phyloP scores from a whole-genome alignment of 2,113 vertebrate genomes.

The Ptilorrhoa leucosticta region DNA sequence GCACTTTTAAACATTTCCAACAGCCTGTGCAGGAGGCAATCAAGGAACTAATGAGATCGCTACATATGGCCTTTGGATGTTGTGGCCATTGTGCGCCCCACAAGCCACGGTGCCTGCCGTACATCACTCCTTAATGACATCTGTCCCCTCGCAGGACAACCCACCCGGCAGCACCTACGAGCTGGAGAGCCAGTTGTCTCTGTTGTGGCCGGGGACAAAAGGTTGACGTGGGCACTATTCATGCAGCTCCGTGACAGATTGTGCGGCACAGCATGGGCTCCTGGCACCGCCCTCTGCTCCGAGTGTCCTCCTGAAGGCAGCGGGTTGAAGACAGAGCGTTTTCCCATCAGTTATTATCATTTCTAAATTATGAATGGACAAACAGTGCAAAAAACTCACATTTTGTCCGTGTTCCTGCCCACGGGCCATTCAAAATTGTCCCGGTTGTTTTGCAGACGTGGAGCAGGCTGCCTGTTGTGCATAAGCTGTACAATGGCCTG shows the following conservation, averaged over 20 bases:
- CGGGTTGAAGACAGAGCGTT: background rate
- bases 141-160: background rate
- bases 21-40: conserved; percentile 34
- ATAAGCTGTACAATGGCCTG: background rate
- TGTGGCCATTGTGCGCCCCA: background rate
- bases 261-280: background rate
- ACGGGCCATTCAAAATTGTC: background rate
- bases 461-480: background rate
- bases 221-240: background rate
- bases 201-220: conserved; percentile 1
- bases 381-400: background rate
- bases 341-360: conserved; percentile 17
- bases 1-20: conserved; percentile 50
- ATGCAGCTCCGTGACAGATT: background rate
- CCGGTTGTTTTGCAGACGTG: background rate
- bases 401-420: background rate
- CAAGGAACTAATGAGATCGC: conserved; percentile 42
- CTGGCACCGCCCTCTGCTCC: background rate
- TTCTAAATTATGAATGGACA: background rate
- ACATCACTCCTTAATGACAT: background rate
- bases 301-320: background rate
- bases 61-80: conserved; percentile 56
- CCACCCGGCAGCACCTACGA: background rate
- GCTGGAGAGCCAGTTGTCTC: background rate
- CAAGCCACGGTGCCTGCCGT: background rate